These are phyloP conservation scores for Micropterix aruncella DNA, from an alignment of 2,888 invertebrate genomes.

Conservation along the genomic window DNA sequence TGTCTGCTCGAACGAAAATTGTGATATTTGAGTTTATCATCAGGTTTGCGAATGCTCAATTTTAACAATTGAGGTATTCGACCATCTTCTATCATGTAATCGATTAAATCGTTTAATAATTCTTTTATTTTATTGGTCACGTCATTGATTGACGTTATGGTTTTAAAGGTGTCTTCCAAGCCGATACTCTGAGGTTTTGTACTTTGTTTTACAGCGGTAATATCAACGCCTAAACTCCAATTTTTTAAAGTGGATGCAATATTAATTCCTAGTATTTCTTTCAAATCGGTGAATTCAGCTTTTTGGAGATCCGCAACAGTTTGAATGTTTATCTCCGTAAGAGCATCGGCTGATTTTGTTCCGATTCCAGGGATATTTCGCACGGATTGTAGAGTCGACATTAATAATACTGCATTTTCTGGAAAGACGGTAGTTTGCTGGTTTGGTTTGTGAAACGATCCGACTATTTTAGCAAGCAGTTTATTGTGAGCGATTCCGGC, in stretches of 20 bases:
- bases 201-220: constrained; percentile 52
- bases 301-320: constrained; percentile 55
- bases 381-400: constrained; percentile 47
- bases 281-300: constrained; percentile 38
- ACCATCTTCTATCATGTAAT: constrained; percentile 63
- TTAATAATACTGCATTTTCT: constrained; percentile 46
- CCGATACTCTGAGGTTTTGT: constrained; percentile 70
- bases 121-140: constrained; percentile 58
- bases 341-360: constrained; percentile 47
- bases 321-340: constrained; percentile 49
- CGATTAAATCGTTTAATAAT: constrained; percentile 52
- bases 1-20: constrained; percentile 65
- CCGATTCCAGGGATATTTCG: constrained; percentile 66
- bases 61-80: constrained; percentile 62
- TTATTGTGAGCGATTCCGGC: constrained; percentile 79
- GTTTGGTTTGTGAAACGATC: constrained; percentile 63
- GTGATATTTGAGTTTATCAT: constrained; percentile 46
- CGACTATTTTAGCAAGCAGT: constrained; percentile 64
- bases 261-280: constrained; percentile 50
- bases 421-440: constrained; percentile 70
- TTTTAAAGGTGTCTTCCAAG: constrained; percentile 64
- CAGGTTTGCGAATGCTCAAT: constrained; percentile 60
- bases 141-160: constrained; percentile 56
- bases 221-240: constrained; percentile 63
- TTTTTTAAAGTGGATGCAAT: constrained; percentile 55